phyloP scores from a whole-genome alignment of 2,888 invertebrate species.

The Sceliomorpha sp. region DNA sequence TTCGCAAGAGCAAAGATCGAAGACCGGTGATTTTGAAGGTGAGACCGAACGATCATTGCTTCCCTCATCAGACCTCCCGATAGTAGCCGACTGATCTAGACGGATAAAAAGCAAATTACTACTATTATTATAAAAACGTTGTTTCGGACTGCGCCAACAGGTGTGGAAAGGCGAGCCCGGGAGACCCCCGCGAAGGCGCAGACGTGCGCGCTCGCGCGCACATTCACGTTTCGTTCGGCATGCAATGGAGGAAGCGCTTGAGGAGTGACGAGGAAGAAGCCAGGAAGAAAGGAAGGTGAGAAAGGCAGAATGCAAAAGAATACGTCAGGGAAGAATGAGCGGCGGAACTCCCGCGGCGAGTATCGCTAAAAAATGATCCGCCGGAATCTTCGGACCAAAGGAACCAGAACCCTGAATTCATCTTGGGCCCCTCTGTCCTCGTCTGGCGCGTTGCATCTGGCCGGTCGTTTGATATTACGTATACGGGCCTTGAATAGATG shows the following conservation, averaged over 20 bases:
- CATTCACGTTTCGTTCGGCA: background rate
- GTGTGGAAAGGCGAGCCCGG: background rate
- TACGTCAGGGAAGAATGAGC: slow-evolving; percentile 33
- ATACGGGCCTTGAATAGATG: no score
- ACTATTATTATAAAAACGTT: no score
- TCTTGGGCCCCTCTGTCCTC: background rate
- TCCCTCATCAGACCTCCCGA: no score
- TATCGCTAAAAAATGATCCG: slow-evolving; percentile 67
- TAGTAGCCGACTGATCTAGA: no score
- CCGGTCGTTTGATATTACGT: no score
- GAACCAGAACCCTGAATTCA: slow-evolving; percentile 31
- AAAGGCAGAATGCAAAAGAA: slow-evolving; percentile 42
- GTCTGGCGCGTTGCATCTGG: background rate
- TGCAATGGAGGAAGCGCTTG: slow-evolving; percentile 24
- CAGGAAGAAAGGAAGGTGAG: slow-evolving; percentile 21
- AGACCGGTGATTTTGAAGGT: no score
- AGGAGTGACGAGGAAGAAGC: slow-evolving; percentile 11
- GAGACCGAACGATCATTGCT: no score
- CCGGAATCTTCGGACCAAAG: slow-evolving; percentile 53
- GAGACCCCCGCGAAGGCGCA: slow-evolving; percentile 31
- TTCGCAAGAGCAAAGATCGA: no score
- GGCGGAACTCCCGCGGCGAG: slow-evolving; percentile 65
- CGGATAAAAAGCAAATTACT: no score
- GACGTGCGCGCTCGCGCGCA: no score
- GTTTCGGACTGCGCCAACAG: no score